A percentile compares a stretch with the other conserved stretches of the same genome.
phyloP scores from a whole-genome alignment of 2,113 vertebrate species.

The Salvator merianae region DNA sequence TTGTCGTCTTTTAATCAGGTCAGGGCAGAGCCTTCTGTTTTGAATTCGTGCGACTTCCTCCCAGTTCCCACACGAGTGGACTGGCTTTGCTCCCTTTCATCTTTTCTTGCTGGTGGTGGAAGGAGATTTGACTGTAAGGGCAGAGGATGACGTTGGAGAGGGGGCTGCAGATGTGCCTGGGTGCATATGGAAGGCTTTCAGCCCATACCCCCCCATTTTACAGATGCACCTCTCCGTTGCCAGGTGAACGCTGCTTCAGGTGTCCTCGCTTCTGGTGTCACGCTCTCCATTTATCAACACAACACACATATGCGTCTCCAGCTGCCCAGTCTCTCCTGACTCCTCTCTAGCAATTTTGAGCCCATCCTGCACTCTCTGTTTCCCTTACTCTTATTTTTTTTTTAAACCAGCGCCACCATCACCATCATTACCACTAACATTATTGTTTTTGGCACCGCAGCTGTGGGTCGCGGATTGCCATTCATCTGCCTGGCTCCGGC shows the following conservation, averaged over 20 bases:
- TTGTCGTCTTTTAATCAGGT: not conserved
- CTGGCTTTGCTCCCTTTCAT: not conserved
- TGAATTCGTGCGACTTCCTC: not conserved
- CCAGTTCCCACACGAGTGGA: too few relatives aligned
- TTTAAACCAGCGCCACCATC: too few relatives aligned
- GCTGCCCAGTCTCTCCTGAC: not conserved
- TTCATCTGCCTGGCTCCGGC: slow-evolving; percentile 59
- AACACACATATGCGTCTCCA: not conserved
- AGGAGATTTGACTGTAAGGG: fast-evolving
- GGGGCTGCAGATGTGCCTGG: not conserved
- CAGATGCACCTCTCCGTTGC: not conserved
- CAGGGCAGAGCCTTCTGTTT: not conserved
- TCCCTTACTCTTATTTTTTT: too few relatives aligned
- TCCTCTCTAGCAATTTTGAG: not conserved
- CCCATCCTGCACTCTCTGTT: fast-evolving
- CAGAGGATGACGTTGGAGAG: too few relatives aligned
- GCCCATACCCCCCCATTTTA: not conserved
- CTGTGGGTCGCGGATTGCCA: slow-evolving; percentile 55
- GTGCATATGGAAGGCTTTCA: not conserved
- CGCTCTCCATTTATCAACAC: too few relatives aligned
- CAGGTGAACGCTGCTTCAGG: not conserved
- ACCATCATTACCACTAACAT: too few relatives aligned
- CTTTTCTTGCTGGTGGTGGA: not conserved
- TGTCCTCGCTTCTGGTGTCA: not conserved
- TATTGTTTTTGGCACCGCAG: not conserved